Conservation (phyloP, 1,140 invertebrate genomes). For the Anastatus disparis region DNA sequence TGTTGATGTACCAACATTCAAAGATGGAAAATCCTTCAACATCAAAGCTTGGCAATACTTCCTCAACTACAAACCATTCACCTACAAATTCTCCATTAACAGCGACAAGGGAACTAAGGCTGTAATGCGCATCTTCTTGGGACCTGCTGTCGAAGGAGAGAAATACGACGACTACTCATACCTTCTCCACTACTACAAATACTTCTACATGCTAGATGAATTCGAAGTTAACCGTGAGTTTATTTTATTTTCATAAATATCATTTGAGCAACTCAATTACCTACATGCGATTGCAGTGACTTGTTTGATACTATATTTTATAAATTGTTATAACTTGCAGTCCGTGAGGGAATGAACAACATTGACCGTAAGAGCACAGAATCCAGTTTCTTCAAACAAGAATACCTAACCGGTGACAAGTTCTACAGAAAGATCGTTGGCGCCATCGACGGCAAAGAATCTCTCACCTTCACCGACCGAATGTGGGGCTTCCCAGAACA, state of each 20-base stretch:
- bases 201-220: conserved; percentile 64
- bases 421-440: conserved; percentile 52
- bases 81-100: conserved; percentile 70
- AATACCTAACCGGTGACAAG: conserved; percentile 52
- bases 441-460: conserved; percentile 49
- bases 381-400: conserved; percentile 53
- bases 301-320: background rate
- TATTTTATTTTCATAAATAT: background rate
- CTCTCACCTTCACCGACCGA: conserved; percentile 41
- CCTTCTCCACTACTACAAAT: conserved; percentile 65
- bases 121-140: conserved; percentile 74
- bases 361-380: conserved; percentile 58
- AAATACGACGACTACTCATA: conserved; percentile 67
- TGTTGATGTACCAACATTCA: conserved; percentile 59
- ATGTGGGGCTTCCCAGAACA: conserved; percentile 71
- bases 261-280: no score
- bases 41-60: conserved; percentile 58
- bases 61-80: conserved; percentile 73
- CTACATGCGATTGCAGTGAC: no score
- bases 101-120: conserved; percentile 69
- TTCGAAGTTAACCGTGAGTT: conserved; percentile 61
- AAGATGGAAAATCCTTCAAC: conserved; percentile 46
- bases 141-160: conserved; percentile 70
- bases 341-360: conserved; percentile 58
- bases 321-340: conserved; percentile 52